A percentile compares a stretch with the other conserved stretches of the same genome.
These are phyloP conservation scores for Pluvianellus socialis DNA, from an alignment of 2,113 vertebrate genomes.

Conservation along the genomic window DNA sequence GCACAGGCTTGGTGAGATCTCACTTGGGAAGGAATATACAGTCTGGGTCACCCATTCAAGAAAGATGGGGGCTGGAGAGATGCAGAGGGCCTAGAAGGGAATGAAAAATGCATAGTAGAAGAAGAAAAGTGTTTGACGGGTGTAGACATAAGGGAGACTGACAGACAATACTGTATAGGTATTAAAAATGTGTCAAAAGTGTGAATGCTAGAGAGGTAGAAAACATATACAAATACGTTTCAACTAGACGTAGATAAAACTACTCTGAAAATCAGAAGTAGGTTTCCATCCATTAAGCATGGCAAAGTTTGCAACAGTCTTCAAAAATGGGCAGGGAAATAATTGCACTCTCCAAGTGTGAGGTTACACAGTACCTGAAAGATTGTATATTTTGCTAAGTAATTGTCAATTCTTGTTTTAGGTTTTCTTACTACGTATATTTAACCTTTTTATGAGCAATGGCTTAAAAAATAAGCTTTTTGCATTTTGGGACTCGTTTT, in stretches of 20 bases:
- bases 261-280: not conserved
- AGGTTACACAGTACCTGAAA: not conserved
- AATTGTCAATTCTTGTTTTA: not conserved
- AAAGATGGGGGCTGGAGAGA: not conserved
- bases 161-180: rapidly evolving
- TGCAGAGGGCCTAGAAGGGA: not conserved
- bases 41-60: not conserved
- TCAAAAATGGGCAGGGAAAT: not conserved
- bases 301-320: not conserved
- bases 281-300: not conserved
- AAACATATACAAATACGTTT: not conserved
- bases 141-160: not conserved
- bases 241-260: not conserved
- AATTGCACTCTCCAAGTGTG: not conserved
- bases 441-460: not conserved
- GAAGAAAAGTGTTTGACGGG: not conserved
- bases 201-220: not conserved
- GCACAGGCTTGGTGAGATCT: not conserved
- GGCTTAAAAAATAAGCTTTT: not conserved
- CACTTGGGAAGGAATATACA: not conserved
- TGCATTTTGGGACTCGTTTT: not conserved
- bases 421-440: not conserved
- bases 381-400: not conserved
- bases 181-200: not conserved
- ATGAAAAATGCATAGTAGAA: not conserved